A percentile compares a stretch with the other conserved stretches of the same genome.
phyloP scores from a whole-genome alignment of 2,797 vertebrate species.

The Xenops minutus region DNA sequence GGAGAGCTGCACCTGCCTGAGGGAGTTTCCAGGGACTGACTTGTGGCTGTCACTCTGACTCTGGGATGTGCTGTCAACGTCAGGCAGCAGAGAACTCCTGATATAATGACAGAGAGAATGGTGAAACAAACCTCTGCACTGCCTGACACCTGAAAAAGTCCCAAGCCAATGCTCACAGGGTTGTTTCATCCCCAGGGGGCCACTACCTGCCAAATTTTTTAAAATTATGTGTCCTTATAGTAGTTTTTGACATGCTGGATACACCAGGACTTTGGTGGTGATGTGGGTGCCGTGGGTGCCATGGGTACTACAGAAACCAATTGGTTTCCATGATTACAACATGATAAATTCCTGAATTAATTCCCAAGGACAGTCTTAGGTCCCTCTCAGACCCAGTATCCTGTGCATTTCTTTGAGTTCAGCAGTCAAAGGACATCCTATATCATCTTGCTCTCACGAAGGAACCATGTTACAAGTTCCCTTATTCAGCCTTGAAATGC shows the following conservation, averaged over 20 bases:
- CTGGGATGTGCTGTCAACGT: not conserved
- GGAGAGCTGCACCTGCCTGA: not conserved
- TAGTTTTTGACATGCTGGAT: not conserved
- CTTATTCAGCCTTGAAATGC: not conserved
- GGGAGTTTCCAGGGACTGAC: not conserved
- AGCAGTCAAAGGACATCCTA: not conserved
- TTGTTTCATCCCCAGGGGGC: not conserved
- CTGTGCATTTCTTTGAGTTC: not conserved
- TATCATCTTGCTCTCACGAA: not conserved
- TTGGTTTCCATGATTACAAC: not conserved
- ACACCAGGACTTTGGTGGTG: not conserved
- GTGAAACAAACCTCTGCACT: not conserved
- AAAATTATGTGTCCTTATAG: not conserved
- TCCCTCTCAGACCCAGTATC: not conserved
- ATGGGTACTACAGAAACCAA: not conserved
- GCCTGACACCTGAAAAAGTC: not conserved
- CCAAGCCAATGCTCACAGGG: not conserved
- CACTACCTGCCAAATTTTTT: not conserved
- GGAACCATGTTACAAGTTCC: not conserved
- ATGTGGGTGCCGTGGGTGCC: not conserved
- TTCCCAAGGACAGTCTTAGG: not conserved
- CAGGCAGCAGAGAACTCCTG: not conserved
- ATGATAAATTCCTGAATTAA: not conserved
- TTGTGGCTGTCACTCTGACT: not conserved
- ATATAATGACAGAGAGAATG: not conserved